phyloP scores from a whole-genome alignment of 2,113 vertebrate genomes.

The Phalacrocorax pelagicus region DNA sequence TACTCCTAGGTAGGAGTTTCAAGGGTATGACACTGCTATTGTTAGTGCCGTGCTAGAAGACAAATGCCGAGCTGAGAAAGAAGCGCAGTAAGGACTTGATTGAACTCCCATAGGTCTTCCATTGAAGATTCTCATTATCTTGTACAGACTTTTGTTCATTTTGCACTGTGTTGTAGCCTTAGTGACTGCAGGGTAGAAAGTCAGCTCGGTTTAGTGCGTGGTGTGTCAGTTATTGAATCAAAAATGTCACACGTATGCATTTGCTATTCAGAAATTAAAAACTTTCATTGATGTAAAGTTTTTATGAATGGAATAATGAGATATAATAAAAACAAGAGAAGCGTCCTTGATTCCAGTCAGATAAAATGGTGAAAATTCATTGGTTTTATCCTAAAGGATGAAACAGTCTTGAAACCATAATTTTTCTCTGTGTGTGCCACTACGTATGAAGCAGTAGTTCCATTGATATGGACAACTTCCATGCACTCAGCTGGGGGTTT shows the following conservation, averaged over 20 bases:
- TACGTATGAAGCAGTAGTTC: neutral
- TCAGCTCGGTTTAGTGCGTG: neutral
- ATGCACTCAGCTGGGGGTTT: neutral
- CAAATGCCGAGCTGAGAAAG: neutral
- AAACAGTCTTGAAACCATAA: neutral
- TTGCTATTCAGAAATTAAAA: neutral
- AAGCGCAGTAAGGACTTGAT: neutral
- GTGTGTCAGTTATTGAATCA: neutral
- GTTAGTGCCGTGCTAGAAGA: neutral
- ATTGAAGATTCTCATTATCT: constrained; percentile 55
- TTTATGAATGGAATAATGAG: neutral
- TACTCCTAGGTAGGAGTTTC: neutral
- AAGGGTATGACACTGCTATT: neutral
- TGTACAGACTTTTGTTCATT: constrained; percentile 2
- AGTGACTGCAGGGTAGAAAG: constrained; percentile 17
- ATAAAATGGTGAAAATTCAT: neutral
- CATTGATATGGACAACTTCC: neutral
- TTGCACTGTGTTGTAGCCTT: neutral
- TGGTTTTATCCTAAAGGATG: neutral
- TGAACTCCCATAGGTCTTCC: constrained; percentile 32
- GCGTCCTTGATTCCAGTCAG: neutral
- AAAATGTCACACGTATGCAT: neutral
- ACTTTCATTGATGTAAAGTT: neutral
- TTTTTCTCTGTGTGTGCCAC: neutral
- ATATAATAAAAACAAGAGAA: neutral